These are phyloP conservation scores for Patella ulyssiponensis DNA, from an alignment of 2,888 invertebrate genomes.

Conservation along the genomic window DNA sequence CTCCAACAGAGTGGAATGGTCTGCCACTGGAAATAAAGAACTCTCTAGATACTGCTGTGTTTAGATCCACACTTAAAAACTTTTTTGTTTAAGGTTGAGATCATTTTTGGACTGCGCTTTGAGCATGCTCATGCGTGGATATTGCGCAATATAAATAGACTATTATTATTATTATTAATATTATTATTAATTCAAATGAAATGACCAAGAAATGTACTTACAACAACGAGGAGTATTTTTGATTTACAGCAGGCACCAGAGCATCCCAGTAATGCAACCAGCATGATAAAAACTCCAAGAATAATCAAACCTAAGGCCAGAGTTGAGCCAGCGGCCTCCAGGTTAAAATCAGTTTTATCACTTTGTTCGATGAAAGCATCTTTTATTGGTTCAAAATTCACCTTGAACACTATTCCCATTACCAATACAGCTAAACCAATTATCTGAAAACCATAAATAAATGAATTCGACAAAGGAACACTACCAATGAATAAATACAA, in stretches of 20 bases:
- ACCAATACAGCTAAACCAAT: conserved; percentile 17
- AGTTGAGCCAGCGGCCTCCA: conserved; percentile 14
- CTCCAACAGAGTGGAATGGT: no score
- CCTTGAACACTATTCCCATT: conserved; percentile 19
- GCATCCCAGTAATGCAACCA: conserved; percentile 16
- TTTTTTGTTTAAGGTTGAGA: no score
- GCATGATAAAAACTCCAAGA: conserved; percentile 12
- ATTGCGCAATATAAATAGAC: no score
- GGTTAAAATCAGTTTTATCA: conserved; percentile 1
- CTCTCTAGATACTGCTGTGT: no score
- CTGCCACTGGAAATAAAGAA: no score
- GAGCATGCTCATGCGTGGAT: no score
- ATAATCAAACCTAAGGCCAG: conserved; percentile 2
- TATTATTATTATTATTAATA: no score
- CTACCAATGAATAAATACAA: no score
- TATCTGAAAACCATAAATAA: background rate
- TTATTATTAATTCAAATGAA: background rate
- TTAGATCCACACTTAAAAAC: no score
- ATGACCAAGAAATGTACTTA: background rate
- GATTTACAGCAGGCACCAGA: conserved; percentile 17
- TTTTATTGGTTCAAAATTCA: background rate
- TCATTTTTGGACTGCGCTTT: no score
- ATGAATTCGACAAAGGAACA: no score
- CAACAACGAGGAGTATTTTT: conserved; percentile 6
- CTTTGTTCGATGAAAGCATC: background rate